These are phyloP conservation scores for Vanacampus margaritifer DNA, from an alignment of 2,113 vertebrate species.

Conservation along the genomic window DNA sequence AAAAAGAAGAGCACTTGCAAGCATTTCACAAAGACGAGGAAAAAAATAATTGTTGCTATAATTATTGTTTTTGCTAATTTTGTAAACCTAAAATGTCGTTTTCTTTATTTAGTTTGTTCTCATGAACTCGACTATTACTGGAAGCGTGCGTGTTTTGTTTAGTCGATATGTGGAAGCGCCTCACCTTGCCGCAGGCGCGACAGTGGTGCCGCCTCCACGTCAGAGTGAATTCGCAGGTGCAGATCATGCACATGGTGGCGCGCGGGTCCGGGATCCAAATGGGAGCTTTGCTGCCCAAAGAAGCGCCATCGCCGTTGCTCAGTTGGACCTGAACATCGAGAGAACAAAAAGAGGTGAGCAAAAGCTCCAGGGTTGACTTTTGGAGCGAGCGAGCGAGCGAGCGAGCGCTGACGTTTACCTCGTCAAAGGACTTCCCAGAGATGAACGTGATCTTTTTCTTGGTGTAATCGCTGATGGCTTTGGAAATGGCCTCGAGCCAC, in stretches of 20 bases:
- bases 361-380: no score
- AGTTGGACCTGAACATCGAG: slow-evolving; percentile 65
- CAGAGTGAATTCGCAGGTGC: slow-evolving; percentile 91
- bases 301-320: slow-evolving; percentile 68
- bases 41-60: no score
- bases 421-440: slow-evolving; percentile 79
- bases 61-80: no score
- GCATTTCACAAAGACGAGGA: no score
- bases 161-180: background rate
- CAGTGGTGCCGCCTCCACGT: slow-evolving; percentile 97
- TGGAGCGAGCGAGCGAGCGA: no score
- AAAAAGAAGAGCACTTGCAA: no score
- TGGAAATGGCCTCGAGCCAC: slow-evolving; percentile 91
- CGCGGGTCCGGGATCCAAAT: slow-evolving; percentile 97
- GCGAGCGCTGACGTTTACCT: no score
- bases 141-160: no score
- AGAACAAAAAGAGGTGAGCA: background rate
- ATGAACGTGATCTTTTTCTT: slow-evolving; percentile 92
- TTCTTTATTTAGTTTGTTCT: no score
- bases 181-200: slow-evolving; percentile 92
- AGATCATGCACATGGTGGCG: slow-evolving; percentile 98
- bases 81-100: no score
- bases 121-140: no score
- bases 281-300: slow-evolving; percentile 90
- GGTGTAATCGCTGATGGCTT: slow-evolving; percentile 86